phyloP scores from a whole-genome alignment of 2,113 vertebrate genomes.

The Spea multiplicata region DNA sequence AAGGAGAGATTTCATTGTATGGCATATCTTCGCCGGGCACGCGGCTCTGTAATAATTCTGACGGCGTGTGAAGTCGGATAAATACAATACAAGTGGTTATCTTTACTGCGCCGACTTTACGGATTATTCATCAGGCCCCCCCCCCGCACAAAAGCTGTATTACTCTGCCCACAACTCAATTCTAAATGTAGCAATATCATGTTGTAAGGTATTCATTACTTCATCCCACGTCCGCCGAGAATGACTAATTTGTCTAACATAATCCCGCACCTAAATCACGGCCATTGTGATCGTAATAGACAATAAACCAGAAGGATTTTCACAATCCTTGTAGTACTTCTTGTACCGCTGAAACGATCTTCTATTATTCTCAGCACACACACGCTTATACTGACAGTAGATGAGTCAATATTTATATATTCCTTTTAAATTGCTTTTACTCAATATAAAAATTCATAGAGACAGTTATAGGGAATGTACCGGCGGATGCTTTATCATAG shows the following conservation, averaged over 20 bases:
- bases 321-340: not conserved
- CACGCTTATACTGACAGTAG: no score
- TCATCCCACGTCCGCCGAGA: not conserved
- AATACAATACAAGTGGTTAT: slow-evolving; percentile 14
- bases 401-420: no score
- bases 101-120: not conserved
- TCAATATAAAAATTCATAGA: no score
- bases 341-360: not conserved
- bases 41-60: no score
- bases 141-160: not conserved
- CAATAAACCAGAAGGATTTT: slow-evolving; percentile 11
- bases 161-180: not conserved
- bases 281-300: not conserved
- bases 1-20: not conserved
- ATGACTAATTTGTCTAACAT: slow-evolving; percentile 13
- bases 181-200: not conserved
- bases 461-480: no score
- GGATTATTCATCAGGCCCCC: not conserved
- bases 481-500: no score
- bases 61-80: not conserved
- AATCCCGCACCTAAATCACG: not conserved
- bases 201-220: not conserved
- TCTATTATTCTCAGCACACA: slow-evolving; percentile 7
- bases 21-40: not conserved
- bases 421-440: no score